These are phyloP conservation scores for Timandra comae DNA, from an alignment of 2,888 invertebrate species.

Conservation along the genomic window DNA sequence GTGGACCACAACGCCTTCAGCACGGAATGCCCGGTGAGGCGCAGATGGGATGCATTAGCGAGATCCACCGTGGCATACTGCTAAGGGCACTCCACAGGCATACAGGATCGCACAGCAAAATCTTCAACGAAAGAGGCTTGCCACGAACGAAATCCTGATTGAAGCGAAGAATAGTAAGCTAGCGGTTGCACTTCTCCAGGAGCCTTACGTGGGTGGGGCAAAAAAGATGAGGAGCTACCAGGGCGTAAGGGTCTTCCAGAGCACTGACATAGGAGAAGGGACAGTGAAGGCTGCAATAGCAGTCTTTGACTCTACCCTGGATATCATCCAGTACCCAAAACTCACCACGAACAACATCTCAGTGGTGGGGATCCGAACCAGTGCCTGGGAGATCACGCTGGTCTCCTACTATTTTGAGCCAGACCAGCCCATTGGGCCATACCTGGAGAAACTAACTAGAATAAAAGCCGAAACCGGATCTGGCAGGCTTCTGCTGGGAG, in stretches of 20 bases:
- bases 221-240: not conserved
- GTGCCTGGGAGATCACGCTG: no score
- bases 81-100: no score
- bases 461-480: no score
- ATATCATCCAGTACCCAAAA: not conserved
- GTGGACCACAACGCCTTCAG: slow-evolving; percentile 7
- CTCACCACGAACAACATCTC: not conserved
- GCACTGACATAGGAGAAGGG: not conserved
- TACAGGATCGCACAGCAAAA: no score
- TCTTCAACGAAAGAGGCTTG: not conserved
- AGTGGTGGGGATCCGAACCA: no score
- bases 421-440: no score
- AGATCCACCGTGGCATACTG: not conserved
- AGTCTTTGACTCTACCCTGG: not conserved
- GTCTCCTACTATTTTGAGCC: no score
- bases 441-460: no score
- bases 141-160: not conserved
- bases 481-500: no score
- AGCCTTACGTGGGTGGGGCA: not conserved
- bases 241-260: not conserved
- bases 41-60: slow-evolving; percentile 5
- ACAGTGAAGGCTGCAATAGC: slow-evolving; percentile 2
- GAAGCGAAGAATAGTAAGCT: not conserved
- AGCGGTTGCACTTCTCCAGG: not conserved
- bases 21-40: not conserved